phyloP scores from a whole-genome alignment of 2,888 invertebrate species.

The Drosophila melanosoma region DNA sequence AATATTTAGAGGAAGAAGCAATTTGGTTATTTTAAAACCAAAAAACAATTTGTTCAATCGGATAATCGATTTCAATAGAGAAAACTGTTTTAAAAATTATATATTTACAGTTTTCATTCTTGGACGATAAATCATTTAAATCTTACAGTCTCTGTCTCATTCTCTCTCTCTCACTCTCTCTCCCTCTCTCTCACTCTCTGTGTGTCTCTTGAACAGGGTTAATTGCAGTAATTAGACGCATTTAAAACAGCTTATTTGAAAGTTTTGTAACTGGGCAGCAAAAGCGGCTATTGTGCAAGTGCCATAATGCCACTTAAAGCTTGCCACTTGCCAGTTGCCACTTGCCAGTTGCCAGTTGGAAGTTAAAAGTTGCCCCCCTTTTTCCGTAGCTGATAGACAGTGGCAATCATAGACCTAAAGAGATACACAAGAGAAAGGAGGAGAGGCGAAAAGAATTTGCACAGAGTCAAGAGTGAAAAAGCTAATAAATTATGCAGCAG shows the following conservation, averaged over 20 bases:
- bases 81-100: background rate
- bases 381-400: conserved; percentile 26
- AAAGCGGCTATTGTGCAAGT: conserved; percentile 3
- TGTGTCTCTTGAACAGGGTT: conserved; percentile 8
- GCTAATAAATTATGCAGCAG: conserved; percentile 76
- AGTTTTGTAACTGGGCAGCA: background rate
- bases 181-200: background rate
- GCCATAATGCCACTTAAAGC: conserved; percentile 6
- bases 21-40: background rate
- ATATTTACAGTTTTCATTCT: background rate
- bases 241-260: conserved; percentile 13
- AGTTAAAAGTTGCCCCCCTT: background rate
- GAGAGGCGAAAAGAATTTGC: conserved; percentile 44
- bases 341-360: background rate
- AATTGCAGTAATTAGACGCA: conserved; percentile 32
- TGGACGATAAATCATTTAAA: conserved; percentile 1
- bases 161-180: background rate
- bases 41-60: background rate
- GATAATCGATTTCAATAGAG: background rate
- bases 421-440: background rate
- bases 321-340: conserved; percentile 8
- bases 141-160: background rate
- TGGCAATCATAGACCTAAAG: conserved; percentile 21
- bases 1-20: background rate
- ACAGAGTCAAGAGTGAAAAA: conserved; percentile 52